Evolutionary conservation across 2,113 vertebrate genomes (phyloP).

Genomic region (Fregata magnificens): DNA sequence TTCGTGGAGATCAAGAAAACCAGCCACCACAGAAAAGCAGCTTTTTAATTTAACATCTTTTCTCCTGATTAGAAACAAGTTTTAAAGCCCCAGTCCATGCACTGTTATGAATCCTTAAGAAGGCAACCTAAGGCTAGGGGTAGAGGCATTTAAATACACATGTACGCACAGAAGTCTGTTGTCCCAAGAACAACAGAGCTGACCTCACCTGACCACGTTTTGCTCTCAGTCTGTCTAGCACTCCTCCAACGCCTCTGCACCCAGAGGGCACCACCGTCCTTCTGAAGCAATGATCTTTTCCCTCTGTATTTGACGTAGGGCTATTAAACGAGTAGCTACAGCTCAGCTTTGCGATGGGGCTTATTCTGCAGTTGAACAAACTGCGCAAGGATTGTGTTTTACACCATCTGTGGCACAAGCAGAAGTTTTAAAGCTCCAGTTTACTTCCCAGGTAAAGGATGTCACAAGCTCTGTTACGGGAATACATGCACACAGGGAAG

Average conservation of each 20-base stretch:
- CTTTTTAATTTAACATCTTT: constrained; percentile 54
- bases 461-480: accelerated
- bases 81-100: background rate
- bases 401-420: background rate
- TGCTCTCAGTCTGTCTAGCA: background rate
- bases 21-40: constrained; percentile 15
- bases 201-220: background rate
- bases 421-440: background rate
- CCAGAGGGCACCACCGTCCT: background rate
- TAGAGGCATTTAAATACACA: background rate
- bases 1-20: constrained; percentile 19
- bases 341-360: background rate
- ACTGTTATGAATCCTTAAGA: background rate
- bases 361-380: background rate
- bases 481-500: accelerated
- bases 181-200: background rate
- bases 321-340: background rate
- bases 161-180: background rate
- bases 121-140: background rate
- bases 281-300: background rate
- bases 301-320: background rate
- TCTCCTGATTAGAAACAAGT: background rate
- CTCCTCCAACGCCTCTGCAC: accelerated
- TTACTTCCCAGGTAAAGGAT: background rate
- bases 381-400: background rate